phyloP scores from a whole-genome alignment of 2,113 vertebrate genomes.

The Henicopernis longicauda region DNA sequence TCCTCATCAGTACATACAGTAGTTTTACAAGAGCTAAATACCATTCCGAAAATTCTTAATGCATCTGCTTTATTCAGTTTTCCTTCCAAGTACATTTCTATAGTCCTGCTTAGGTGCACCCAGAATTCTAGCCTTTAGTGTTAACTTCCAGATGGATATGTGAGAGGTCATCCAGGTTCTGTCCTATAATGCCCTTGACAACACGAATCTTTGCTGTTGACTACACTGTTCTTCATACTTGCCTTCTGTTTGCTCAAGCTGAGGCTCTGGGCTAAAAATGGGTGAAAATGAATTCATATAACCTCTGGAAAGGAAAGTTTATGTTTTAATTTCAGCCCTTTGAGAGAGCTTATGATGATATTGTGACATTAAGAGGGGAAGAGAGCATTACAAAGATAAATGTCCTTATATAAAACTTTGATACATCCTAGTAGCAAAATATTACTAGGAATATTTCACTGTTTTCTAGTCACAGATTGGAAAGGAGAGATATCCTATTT shows the following conservation, averaged over 20 bases:
- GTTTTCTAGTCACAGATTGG: neutral
- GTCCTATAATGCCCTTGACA: neutral
- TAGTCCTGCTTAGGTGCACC: neutral
- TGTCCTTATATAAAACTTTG: neutral
- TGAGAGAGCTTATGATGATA: neutral
- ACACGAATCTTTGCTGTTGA: neutral
- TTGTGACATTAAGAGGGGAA: neutral
- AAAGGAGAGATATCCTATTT: neutral
- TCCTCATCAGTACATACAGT: neutral
- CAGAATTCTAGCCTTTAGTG: neutral
- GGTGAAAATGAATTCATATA: neutral
- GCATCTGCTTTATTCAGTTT: neutral
- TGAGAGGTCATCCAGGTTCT: neutral
- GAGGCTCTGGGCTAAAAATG: neutral
- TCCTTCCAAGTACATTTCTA: neutral
- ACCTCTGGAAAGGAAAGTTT: neutral
- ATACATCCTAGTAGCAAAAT: neutral
- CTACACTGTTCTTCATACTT: neutral
- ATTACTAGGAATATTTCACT: neutral
- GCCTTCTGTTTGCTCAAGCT: neutral
- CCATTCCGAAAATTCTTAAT: neutral
- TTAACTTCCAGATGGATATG: neutral
- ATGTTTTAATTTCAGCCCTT: neutral
- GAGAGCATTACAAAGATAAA: neutral
- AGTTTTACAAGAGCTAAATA: neutral